Conservation (phyloP, 2,113 vertebrate species). For the Trematocara stigmaticum region DNA sequence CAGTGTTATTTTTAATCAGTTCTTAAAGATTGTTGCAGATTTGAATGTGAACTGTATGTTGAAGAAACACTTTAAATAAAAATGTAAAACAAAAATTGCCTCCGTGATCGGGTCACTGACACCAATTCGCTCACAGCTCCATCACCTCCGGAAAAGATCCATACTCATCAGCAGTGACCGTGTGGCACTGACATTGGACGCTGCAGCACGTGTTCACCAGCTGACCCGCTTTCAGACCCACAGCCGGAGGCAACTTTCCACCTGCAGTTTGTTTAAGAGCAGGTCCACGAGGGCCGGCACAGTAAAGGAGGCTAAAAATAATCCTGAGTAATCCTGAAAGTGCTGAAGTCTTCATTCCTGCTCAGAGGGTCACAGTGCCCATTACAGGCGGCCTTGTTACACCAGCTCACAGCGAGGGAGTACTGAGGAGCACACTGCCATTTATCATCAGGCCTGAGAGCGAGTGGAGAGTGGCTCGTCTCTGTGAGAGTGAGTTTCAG, state of each 20-base stretch:
- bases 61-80: background rate
- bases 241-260: background rate
- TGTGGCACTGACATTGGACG: background rate
- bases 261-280: background rate
- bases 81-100: background rate
- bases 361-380: background rate
- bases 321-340: constrained; percentile 14
- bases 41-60: background rate
- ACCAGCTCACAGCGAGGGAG: background rate
- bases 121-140: background rate
- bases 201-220: background rate
- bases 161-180: background rate
- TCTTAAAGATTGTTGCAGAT: background rate
- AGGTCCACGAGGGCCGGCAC: background rate
- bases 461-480: background rate
- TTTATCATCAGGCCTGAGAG: background rate
- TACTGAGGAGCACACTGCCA: background rate
- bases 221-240: background rate
- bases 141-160: background rate
- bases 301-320: background rate
- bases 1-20: background rate
- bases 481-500: background rate
- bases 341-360: constrained; percentile 7
- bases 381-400: background rate
- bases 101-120: background rate